Evolutionary conservation across 2,888 invertebrate species (phyloP).

Genomic region (Enchytraeus crypticus): DNA sequence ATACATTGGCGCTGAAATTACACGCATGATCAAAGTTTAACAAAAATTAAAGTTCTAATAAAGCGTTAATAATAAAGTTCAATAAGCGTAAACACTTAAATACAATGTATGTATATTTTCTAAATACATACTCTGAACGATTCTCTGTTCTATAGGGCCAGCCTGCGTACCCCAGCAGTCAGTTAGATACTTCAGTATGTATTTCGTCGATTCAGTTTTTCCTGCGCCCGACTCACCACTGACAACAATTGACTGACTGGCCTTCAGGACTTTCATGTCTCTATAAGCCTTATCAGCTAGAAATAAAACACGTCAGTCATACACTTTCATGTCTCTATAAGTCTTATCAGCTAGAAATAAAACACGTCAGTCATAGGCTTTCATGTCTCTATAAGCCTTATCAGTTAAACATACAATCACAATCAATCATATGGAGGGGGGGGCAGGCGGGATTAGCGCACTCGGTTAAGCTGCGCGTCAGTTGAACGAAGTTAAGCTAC

Average conservation of each 20-base stretch:
- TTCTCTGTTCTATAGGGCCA: slow-evolving; percentile 88
- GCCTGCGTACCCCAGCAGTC: slow-evolving; percentile 77
- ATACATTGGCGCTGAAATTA: too few species aligned
- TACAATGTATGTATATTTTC: too few species aligned
- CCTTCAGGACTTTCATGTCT: slow-evolving; percentile 86
- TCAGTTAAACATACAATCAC: slow-evolving; percentile 64
- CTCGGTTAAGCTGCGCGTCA: too few species aligned
- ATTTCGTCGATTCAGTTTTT: slow-evolving; percentile 97
- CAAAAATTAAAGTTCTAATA: too few species aligned
- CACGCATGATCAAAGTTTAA: too few species aligned
- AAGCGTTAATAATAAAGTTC: too few species aligned
- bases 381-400: slow-evolving; percentile 95
- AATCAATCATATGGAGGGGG: too few species aligned
- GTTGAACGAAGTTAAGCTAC: too few species aligned
- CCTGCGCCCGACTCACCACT: slow-evolving; percentile 93
- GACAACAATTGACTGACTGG: slow-evolving; percentile 92
- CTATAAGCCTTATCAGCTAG: slow-evolving; percentile 91
- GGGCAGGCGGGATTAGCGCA: too few species aligned
- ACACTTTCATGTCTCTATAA: slow-evolving; percentile 93
- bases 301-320: too few species aligned
- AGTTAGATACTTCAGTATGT: slow-evolving; percentile 85
- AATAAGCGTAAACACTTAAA: too few species aligned
- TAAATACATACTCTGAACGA: slow-evolving; percentile 69
- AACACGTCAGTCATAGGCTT: too few species aligned
- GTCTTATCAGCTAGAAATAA: slow-evolving; percentile 76